Percentiles rank a stretch among this genome's conserved stretches.
Conservation (phyloP, 2,113 vertebrate species). For the Datnioides undecimradiatus region DNA sequence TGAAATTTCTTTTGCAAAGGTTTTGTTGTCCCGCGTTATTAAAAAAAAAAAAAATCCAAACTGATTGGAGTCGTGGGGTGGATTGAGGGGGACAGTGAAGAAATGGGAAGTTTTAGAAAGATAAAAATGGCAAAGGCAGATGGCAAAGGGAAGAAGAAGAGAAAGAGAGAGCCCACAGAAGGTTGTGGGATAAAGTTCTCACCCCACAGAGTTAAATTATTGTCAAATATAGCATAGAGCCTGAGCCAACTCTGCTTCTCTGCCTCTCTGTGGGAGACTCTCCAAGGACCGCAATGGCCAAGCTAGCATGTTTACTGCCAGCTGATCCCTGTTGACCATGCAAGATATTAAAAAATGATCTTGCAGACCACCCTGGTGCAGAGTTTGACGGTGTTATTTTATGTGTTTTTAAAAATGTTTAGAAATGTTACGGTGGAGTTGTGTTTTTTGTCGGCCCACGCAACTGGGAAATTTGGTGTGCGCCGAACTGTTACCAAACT, state of each 20-base stretch:
- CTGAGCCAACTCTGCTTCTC: constrained; percentile 47
- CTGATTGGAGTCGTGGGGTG: background rate
- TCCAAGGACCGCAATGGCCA: background rate
- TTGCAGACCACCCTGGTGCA: background rate
- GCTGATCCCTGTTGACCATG: background rate
- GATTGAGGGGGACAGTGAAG: background rate
- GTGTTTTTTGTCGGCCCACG: background rate
- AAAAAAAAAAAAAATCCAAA: background rate
- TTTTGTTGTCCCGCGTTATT: background rate
- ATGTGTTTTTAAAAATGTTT: background rate
- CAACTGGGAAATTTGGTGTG: background rate
- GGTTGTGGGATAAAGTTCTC: constrained; percentile 52
- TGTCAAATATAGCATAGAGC: constrained; percentile 78
- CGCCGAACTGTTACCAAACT: background rate
- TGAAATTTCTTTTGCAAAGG: background rate
- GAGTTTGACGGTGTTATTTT: background rate
- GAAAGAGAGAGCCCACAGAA: background rate
- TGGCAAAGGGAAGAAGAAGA: background rate
- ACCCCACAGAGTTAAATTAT: constrained; percentile 69
- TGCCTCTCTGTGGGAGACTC: constrained; percentile 1
- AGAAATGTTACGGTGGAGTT: background rate
- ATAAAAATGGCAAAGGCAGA: constrained; percentile 22
- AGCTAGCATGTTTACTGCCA: background rate
- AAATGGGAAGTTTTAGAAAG: constrained; percentile 29
- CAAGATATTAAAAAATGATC: background rate